Evolutionary conservation across 2,113 vertebrate genomes (phyloP).

Genomic region (Morone saxatilis): DNA sequence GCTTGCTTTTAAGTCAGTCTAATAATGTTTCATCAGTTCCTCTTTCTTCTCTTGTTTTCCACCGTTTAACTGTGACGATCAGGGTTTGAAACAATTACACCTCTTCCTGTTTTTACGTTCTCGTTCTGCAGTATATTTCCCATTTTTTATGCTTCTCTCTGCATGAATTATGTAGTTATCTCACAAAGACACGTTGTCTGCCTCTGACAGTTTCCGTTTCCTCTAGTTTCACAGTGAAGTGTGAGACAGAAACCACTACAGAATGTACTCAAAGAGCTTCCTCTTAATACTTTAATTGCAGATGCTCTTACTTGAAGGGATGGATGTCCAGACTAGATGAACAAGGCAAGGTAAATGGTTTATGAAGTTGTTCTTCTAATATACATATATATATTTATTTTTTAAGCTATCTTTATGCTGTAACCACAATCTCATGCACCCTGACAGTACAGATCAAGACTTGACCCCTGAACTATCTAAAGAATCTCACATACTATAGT

Average conservation of each 20-base stretch:
- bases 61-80: not conserved
- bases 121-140: not conserved
- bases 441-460: not conserved
- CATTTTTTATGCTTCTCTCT: not conserved
- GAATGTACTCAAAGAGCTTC: slow-evolving; percentile 12
- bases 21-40: slow-evolving; percentile 11
- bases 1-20: not conserved
- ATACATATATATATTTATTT: not conserved
- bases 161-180: not conserved
- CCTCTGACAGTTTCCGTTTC: slow-evolving; percentile 51
- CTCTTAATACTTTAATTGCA: slow-evolving; percentile 54
- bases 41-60: slow-evolving; percentile 16
- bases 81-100: not conserved
- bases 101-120: slow-evolving; percentile 22
- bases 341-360: slow-evolving; percentile 77
- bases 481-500: not conserved
- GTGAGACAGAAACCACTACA: slow-evolving; percentile 37
- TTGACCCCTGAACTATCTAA: not conserved
- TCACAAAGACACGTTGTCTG: not conserved
- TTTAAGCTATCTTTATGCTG: slow-evolving; percentile 1
- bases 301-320: slow-evolving; percentile 77
- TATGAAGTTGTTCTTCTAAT: not conserved
- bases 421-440: slow-evolving; percentile 10
- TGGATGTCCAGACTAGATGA: slow-evolving; percentile 85
- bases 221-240: slow-evolving; percentile 22